phyloP scores from a whole-genome alignment of 2,113 vertebrate species.

The Nothoprocta perdicaria region DNA sequence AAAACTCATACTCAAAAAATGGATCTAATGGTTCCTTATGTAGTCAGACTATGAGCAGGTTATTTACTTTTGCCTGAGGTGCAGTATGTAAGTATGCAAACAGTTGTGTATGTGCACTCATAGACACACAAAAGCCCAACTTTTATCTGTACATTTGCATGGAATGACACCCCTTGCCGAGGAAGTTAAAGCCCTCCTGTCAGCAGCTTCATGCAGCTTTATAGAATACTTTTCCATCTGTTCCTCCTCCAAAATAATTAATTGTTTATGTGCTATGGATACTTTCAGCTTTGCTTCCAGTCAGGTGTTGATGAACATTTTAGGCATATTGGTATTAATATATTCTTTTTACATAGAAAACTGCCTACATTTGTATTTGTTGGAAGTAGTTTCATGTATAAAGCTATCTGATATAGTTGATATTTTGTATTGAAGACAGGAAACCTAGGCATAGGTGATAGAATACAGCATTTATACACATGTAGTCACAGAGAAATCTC shows the following conservation, averaged over 20 bases:
- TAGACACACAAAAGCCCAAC: too few relatives aligned
- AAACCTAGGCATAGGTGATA: not conserved
- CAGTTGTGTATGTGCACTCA: not conserved
- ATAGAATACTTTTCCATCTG: not conserved
- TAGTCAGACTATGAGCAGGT: not conserved
- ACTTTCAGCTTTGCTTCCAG: not conserved
- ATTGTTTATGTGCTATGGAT: not conserved
- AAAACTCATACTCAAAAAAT: not conserved
- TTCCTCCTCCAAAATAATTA: not conserved
- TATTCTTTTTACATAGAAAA: not conserved
- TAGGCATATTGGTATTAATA: not conserved
- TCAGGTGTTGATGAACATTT: not conserved
- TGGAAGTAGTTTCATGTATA: not conserved
- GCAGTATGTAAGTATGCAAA: not conserved
- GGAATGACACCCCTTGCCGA: not conserved
- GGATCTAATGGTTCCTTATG: accelerated
- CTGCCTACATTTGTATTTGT: not conserved
- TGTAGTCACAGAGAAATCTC: not conserved
- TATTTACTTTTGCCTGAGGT: not conserved
- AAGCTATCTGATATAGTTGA: not conserved
- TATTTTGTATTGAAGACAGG: not conserved
- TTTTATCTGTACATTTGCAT: not conserved
- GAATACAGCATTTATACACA: not conserved
- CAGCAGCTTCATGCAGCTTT: not conserved
- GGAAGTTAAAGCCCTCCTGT: not conserved